phyloP scores from a whole-genome alignment of 2,888 invertebrate species.

The Idaea aversata region DNA sequence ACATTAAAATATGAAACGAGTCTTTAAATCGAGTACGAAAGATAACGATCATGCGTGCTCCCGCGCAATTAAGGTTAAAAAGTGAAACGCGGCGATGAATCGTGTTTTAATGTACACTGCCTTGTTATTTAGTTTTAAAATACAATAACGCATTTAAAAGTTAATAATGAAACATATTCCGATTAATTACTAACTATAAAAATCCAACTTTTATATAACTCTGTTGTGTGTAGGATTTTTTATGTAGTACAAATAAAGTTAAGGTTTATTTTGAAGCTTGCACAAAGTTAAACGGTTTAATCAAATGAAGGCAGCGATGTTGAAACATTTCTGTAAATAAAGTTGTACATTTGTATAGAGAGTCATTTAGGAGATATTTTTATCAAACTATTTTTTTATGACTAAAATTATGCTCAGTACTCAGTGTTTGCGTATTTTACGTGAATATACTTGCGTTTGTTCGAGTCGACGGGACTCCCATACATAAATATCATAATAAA shows the following conservation, averaged over 20 bases:
- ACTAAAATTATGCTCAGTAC: constrained; percentile 14
- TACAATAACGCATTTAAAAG: constrained; percentile 20
- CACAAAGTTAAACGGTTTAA: constrained; percentile 38
- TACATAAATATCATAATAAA: constrained; percentile 18
- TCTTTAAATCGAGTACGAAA: no score
- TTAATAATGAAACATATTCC: constrained; percentile 18
- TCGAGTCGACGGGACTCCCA: constrained; percentile 17
- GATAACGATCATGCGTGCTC: constrained; percentile 20
- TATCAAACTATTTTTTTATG: constrained; percentile 63
- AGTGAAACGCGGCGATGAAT: constrained; percentile 30
- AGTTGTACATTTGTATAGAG: constrained; percentile 70
- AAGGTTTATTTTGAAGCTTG: constrained; percentile 28
- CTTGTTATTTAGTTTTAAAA: constrained; percentile 38
- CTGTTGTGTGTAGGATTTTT: constrained; percentile 22
- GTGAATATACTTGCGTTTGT: constrained; percentile 8
- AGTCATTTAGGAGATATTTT: constrained; percentile 64
- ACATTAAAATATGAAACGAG: no score
- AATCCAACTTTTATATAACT: constrained; percentile 12
- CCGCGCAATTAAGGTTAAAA: constrained; percentile 17
- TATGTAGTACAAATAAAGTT: constrained; percentile 5
- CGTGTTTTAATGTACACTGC: constrained; percentile 44
- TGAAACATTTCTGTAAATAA: constrained; percentile 52
- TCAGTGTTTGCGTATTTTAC: no score
- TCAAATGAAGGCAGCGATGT: constrained; percentile 26
- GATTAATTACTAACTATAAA: constrained; percentile 13